These are phyloP conservation scores for Scaptomyza caliginosa DNA, from an alignment of 2,888 invertebrate genomes.

Conservation along the genomic window DNA sequence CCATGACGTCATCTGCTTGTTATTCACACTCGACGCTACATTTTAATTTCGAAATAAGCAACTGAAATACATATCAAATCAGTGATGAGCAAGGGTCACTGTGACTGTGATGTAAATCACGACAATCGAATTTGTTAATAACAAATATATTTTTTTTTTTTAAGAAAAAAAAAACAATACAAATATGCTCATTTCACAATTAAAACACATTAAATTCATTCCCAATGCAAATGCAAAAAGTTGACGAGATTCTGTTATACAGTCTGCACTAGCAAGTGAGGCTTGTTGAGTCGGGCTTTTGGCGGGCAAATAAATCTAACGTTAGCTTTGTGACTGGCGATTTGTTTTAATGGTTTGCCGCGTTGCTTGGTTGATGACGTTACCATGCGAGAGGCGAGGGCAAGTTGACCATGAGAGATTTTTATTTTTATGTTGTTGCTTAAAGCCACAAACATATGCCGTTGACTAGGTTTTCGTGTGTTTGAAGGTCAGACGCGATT, in stretches of 20 bases:
- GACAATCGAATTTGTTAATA: background rate
- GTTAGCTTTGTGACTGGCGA: conserved; percentile 6
- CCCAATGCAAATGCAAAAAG: conserved; percentile 13
- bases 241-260: background rate
- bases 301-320: conserved; percentile 48
- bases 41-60: conserved; percentile 41
- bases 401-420: conserved; percentile 44
- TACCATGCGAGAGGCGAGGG: conserved; percentile 39
- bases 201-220: background rate
- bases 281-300: conserved; percentile 31
- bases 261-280: conserved; percentile 12
- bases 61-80: conserved; percentile 15
- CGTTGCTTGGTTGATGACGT: conserved; percentile 55
- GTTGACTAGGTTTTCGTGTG: conserved; percentile 19
- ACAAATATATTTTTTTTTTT: too few relatives aligned
- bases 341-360: conserved; percentile 13
- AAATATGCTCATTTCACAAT: background rate
- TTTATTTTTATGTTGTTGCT: conserved; percentile 43
- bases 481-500: conserved; percentile 61
- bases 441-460: conserved; percentile 36
- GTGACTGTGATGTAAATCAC: conserved; percentile 10
- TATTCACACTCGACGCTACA: conserved; percentile 60
- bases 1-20: conserved; percentile 66
- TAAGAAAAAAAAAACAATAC: background rate
- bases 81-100: conserved; percentile 36